These are phyloP conservation scores for Amblyopsis hoosieri DNA, from an alignment of 2,797 vertebrate species.

Conservation along the genomic window DNA sequence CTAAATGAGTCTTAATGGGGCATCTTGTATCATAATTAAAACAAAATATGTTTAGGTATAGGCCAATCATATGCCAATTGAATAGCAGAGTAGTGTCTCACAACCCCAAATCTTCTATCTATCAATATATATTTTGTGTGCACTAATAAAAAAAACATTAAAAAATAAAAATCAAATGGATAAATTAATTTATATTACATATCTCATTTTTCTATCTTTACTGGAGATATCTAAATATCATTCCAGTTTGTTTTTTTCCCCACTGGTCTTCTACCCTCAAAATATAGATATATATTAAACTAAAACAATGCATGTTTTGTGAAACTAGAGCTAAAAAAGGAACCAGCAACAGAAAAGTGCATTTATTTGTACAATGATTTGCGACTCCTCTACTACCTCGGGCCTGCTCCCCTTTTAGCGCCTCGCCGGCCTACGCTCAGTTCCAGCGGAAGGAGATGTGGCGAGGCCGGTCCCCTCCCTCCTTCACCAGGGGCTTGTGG, in stretches of 20 bases:
- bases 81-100: conserved; percentile 76
- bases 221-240: conserved; percentile 75
- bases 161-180: conserved; percentile 66
- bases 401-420: conserved; percentile 60
- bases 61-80: conserved; percentile 65
- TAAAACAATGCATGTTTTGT: conserved; percentile 57
- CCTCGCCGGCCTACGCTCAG: conserved; percentile 71
- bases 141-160: conserved; percentile 72
- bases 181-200: conserved; percentile 77
- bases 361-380: conserved; percentile 91
- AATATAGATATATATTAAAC: conserved; percentile 79
- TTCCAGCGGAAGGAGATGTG: conserved; percentile 99
- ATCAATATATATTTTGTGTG: conserved; percentile 53
- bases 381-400: conserved; percentile 80
- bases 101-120: conserved; percentile 70
- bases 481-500: conserved; percentile 99
- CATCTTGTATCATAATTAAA: conserved; percentile 57
- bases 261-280: conserved; percentile 63
- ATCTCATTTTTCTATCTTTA: conserved; percentile 62
- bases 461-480: conserved; percentile 96
- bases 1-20: conserved; percentile 52
- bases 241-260: conserved; percentile 71
- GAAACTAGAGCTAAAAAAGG: conserved; percentile 80
- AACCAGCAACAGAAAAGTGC: conserved; percentile 98
- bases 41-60: conserved; percentile 63